A percentile compares a stretch with the other conserved stretches of the same genome.
Evolutionary conservation across 2,113 vertebrate genomes (phyloP).

Genomic region (Rana temporaria): DNA sequence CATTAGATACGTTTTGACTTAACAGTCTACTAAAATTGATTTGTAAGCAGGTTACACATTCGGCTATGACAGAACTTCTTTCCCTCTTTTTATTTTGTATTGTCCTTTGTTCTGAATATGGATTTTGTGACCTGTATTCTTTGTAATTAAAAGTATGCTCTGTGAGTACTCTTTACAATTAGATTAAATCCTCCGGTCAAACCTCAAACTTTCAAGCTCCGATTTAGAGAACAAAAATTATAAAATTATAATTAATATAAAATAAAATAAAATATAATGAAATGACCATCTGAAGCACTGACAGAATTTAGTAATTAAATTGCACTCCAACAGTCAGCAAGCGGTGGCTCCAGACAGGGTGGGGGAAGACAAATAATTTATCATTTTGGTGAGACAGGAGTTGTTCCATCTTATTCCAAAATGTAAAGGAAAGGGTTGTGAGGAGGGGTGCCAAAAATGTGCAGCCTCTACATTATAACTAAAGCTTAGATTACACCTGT

Average conservation of each 20-base stretch:
- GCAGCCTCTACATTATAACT: conserved; percentile 86
- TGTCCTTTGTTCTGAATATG: too few species aligned
- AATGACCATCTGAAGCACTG: conserved; percentile 72
- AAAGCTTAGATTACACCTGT: conserved; percentile 98
- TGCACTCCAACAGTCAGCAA: conserved; percentile 81
- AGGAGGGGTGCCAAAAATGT: conserved; percentile 81
- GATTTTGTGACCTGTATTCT: background rate
- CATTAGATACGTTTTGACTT: too few species aligned
- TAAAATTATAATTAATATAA: conserved; percentile 66
- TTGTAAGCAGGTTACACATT: too few species aligned
- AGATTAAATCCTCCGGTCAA: background rate
- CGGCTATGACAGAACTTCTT: too few species aligned
- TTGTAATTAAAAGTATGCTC: conserved; percentile 2
- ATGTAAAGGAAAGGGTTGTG: conserved; percentile 73
- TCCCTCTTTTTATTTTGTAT: too few species aligned
- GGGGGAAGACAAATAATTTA: conserved; percentile 86
- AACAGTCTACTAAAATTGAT: too few species aligned
- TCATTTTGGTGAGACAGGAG: conserved; percentile 91
- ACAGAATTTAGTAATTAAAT: conserved; percentile 73
- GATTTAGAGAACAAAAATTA: conserved; percentile 88
- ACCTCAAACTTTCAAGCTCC: conserved; percentile 88
- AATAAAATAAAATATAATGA: conserved; percentile 70
- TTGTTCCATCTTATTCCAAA: conserved; percentile 87
- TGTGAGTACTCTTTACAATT: conserved; percentile 28
- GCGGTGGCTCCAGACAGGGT: conserved; percentile 80